Percentiles rank a stretch among this genome's conserved stretches.
Evolutionary conservation across 1,140 invertebrate genomes (phyloP).

Genomic region (Orussus abietinus): DNA sequence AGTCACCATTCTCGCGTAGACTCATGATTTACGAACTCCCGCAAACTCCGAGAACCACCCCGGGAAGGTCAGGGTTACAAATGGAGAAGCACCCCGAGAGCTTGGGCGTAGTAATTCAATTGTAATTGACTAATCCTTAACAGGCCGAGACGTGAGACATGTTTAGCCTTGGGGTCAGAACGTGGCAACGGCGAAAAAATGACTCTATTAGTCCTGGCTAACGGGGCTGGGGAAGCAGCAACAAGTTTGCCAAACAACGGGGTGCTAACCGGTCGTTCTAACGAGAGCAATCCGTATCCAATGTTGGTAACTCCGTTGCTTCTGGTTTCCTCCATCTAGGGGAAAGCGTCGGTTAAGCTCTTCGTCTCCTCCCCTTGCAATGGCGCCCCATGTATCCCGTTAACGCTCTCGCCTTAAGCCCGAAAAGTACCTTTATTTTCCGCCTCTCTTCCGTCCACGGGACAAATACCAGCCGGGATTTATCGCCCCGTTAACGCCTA

Average conservation of each 20-base stretch:
- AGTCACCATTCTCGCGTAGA: no score
- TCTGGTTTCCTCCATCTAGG: no score
- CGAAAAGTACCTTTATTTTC: no score
- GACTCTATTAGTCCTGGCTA: constrained; percentile 49
- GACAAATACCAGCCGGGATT: constrained; percentile 28
- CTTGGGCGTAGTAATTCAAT: constrained; percentile 55
- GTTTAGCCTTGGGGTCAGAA: constrained; percentile 22
- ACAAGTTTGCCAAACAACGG: constrained; percentile 46
- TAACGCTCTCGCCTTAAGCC: not conserved
- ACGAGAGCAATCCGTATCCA: constrained; percentile 48
- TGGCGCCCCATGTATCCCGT: not conserved
- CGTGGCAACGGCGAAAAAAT: constrained; percentile 44
- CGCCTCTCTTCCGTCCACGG: constrained; percentile 14
- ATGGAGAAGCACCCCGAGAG: no score
- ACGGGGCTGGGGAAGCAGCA: constrained; percentile 24
- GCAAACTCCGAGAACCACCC: no score
- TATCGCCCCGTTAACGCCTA: constrained; percentile 39
- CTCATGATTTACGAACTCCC: no score
- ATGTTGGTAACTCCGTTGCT: no score
- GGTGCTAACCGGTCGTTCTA: constrained; percentile 45
- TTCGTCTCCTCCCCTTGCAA: no score
- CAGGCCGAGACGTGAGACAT: constrained; percentile 34
- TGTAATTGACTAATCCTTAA: constrained; percentile 55
- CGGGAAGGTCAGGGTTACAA: no score
- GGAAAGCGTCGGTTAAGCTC: no score